Conservation (phyloP, 2,888 invertebrate species). For the Thecophora atra region DNA sequence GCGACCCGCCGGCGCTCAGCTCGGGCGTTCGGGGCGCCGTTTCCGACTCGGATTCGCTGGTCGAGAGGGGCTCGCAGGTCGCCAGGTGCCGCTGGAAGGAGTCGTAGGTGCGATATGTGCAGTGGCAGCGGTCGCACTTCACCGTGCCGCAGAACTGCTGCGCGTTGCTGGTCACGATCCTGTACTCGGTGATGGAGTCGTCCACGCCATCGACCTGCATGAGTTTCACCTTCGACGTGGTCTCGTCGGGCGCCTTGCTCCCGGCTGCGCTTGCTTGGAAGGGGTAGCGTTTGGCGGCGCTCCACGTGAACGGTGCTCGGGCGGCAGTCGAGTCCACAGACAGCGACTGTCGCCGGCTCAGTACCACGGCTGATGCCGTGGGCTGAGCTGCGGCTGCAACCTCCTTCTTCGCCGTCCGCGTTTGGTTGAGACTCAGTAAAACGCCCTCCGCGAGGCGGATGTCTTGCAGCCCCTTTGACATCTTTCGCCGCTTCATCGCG, state of each 20-base stretch:
- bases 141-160: slow-evolving; percentile 70
- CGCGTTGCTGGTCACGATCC: slow-evolving; percentile 63
- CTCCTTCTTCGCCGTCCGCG: slow-evolving; percentile 52
- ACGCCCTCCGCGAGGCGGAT: slow-evolving; percentile 67
- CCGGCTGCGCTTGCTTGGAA: slow-evolving; percentile 45
- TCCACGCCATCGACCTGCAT: slow-evolving; percentile 77
- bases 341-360: slow-evolving; percentile 53
- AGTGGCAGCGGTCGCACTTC: slow-evolving; percentile 86
- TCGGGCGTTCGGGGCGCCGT: slow-evolving; percentile 67
- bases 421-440: slow-evolving; percentile 54
- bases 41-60: slow-evolving; percentile 85
- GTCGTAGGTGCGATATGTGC: slow-evolving; percentile 83
- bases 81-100: slow-evolving; percentile 83
- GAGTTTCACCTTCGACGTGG: slow-evolving; percentile 65
- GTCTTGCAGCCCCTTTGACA: slow-evolving; percentile 65
- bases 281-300: slow-evolving; percentile 60
- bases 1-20: slow-evolving; percentile 24
- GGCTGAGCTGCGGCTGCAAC: slow-evolving; percentile 12
- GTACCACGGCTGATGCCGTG: slow-evolving; percentile 49
- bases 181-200: slow-evolving; percentile 70
- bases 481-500: slow-evolving; percentile 76
- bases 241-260: slow-evolving; percentile 46
- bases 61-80: slow-evolving; percentile 78
- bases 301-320: slow-evolving; percentile 59
- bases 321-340: slow-evolving; percentile 48